Evolutionary conservation across 2,888 invertebrate genomes (phyloP).

Genomic region (Bellardia pandia): DNA sequence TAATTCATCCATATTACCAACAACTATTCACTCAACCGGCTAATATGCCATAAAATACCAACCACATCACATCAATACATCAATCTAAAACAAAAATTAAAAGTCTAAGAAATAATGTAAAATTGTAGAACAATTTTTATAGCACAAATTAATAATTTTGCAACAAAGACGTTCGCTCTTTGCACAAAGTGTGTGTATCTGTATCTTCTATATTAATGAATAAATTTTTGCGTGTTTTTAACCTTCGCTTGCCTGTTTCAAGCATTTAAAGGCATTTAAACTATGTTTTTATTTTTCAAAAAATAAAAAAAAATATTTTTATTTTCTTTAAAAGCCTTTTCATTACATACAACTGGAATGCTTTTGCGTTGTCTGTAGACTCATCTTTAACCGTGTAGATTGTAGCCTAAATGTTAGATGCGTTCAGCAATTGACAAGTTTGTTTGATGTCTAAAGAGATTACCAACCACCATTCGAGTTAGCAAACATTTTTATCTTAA

Average conservation of each 20-base stretch:
- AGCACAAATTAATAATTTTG: background rate
- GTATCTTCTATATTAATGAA: conserved; percentile 25
- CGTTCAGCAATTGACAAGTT: conserved; percentile 63
- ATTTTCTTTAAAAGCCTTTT: background rate
- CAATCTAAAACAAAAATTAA: background rate
- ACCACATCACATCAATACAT: background rate
- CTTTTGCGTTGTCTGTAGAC: background rate
- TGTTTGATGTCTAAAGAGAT: conserved; percentile 56
- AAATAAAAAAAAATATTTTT: background rate
- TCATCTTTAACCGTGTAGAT: background rate
- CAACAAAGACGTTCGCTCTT: background rate
- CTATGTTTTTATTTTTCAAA: background rate
- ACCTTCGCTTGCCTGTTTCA: conserved; percentile 50
- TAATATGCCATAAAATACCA: conserved; percentile 27
- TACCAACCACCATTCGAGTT: background rate
- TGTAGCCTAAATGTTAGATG: conserved; percentile 46
- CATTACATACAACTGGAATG: background rate
- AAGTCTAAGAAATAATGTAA: conserved; percentile 32
- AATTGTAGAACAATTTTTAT: conserved; percentile 64
- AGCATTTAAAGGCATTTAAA: conserved; percentile 48
- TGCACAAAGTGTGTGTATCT: background rate
- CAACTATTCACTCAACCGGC: background rate
- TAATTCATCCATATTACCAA: conserved; percentile 35
- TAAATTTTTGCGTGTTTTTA: conserved; percentile 32
- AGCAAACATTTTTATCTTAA: conserved; percentile 46